Percentiles rank a stretch among this genome's conserved stretches.
phyloP scores from a whole-genome alignment of 2,797 vertebrate species.

The Chelon labrosus region DNA sequence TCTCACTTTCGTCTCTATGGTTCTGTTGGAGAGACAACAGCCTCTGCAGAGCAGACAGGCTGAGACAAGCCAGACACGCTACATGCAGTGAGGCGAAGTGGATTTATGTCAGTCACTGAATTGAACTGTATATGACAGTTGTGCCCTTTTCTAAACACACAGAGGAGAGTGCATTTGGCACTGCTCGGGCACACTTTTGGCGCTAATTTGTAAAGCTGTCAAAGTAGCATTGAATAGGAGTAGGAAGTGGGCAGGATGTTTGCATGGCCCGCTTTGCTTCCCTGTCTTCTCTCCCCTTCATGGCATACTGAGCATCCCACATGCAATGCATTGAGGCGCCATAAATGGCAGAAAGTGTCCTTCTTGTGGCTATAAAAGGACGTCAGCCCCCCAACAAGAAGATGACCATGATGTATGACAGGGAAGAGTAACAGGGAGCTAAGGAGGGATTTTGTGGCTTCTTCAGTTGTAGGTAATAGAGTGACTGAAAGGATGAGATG shows the following conservation, averaged over 20 bases:
- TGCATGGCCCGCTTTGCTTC: constrained; percentile 51
- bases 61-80: constrained; percentile 74
- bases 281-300: constrained; percentile 73
- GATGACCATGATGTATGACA: constrained; percentile 69
- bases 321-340: constrained; percentile 60
- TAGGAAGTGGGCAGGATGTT: constrained; percentile 37
- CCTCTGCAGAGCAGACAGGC: constrained; percentile 63
- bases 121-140: constrained; percentile 48
- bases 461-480: constrained; percentile 47
- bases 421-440: constrained; percentile 41
- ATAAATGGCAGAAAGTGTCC: constrained; percentile 86
- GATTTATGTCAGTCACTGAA: constrained; percentile 66
- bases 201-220: constrained; percentile 52
- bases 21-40: constrained; percentile 59
- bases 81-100: constrained; percentile 57
- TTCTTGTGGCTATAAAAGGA: constrained; percentile 85
- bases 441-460: constrained; percentile 60
- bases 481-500: constrained; percentile 46
- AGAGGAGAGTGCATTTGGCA: constrained; percentile 62
- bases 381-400: constrained; percentile 49
- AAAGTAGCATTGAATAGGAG: constrained; percentile 32
- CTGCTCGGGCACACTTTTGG: constrained; percentile 50
- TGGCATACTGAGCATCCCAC: constrained; percentile 36
- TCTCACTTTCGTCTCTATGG: constrained; percentile 51
- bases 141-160: constrained; percentile 43